phyloP scores from a whole-genome alignment of 1,140 invertebrate genomes.

The Sarcophaga bullata region DNA sequence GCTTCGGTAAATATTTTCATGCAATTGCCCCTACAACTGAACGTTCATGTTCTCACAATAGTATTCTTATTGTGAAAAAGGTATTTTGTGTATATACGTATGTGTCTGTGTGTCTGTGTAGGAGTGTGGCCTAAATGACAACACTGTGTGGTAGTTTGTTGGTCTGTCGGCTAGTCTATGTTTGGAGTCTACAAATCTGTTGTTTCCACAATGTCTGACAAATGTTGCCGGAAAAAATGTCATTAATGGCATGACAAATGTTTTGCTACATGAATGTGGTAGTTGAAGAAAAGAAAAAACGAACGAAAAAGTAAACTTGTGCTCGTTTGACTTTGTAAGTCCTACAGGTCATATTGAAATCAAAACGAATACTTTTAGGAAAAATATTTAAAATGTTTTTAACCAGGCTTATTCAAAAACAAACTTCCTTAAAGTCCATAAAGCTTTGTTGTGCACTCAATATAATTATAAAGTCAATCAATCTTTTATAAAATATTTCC shows the following conservation, averaged over 20 bases:
- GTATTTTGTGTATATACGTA: background rate
- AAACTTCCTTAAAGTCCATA: no score
- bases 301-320: background rate
- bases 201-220: constrained; percentile 38
- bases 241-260: constrained; percentile 48
- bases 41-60: background rate
- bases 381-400: no score
- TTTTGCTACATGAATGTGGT: constrained; percentile 2
- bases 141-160: no score
- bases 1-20: constrained; percentile 1
- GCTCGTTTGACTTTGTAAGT: background rate
- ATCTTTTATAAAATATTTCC: no score
- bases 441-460: no score
- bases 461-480: no score
- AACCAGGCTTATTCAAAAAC: no score
- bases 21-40: background rate
- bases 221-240: constrained; percentile 43
- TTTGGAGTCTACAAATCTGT: constrained; percentile 17
- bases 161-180: no score
- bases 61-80: background rate
- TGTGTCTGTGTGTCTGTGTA: background rate
- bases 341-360: background rate
- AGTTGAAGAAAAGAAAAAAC: background rate
- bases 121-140: background rate
- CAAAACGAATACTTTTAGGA: no score